A percentile compares a stretch with the other conserved stretches of the same genome.
Conservation (phyloP, 2,888 invertebrate genomes). For the Phaonia tiefii region DNA sequence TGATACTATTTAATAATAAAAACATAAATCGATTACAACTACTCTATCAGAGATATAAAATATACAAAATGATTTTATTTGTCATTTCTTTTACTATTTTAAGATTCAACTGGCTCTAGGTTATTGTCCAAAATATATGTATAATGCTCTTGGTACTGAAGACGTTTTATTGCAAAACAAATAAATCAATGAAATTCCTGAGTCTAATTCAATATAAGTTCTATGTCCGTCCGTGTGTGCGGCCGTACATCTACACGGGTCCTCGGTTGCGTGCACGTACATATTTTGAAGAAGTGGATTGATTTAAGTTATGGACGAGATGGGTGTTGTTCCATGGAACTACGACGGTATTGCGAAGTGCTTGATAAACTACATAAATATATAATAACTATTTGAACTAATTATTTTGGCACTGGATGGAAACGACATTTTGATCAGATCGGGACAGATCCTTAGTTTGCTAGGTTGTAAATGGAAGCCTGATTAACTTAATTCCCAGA, state of each 20-base stretch:
- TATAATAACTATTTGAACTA: constrained; percentile 39
- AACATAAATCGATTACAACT: constrained; percentile 12
- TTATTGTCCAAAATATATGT: constrained; percentile 31
- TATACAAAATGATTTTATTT: not conserved
- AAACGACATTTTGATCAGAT: no score
- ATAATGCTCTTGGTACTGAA: constrained; percentile 19
- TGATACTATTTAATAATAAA: constrained; percentile 12
- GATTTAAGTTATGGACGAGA: no score
- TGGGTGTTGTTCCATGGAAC: constrained; percentile 29
- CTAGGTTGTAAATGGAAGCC: no score
- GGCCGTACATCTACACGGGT: not conserved
- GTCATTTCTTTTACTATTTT: no score
- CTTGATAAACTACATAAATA: not conserved
- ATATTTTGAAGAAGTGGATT: not conserved
- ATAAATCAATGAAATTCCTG: constrained; percentile 29
- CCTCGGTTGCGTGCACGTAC: not conserved
- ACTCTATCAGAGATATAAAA: not conserved
- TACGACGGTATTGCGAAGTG: constrained; percentile 15
- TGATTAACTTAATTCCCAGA: no score
- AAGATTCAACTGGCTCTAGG: constrained; percentile 31
- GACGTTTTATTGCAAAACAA: constrained; percentile 4
- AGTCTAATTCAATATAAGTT: constrained; percentile 23
- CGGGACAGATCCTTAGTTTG: no score
- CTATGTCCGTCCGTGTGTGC: not conserved
- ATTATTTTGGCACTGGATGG: constrained; percentile 35